Evolutionary conservation across 2,888 invertebrate genomes (phyloP).

Genomic region (Teinopalpus imperialis): DNA sequence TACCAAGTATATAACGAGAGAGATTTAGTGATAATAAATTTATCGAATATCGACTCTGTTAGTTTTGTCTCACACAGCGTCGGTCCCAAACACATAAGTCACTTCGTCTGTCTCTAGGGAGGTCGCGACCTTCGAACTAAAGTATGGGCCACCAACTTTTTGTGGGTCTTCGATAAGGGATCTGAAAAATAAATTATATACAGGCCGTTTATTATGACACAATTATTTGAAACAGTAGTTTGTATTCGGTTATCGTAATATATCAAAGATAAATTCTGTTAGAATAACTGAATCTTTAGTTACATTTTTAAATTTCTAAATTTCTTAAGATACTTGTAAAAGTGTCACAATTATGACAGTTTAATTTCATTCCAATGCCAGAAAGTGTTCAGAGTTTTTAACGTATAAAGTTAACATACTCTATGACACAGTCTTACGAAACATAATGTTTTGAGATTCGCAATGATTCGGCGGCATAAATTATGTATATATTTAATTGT

Average conservation of each 20-base stretch:
- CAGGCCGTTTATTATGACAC: constrained; percentile 15
- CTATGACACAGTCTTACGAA: too few relatives aligned
- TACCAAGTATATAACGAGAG: constrained; percentile 26
- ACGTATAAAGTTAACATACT: too few relatives aligned
- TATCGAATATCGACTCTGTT: constrained; percentile 38
- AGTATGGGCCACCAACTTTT: constrained; percentile 34
- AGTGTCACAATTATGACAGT: too few relatives aligned
- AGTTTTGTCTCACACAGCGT: constrained; percentile 33
- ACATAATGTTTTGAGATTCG: too few relatives aligned
- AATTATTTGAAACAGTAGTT: constrained; percentile 8
- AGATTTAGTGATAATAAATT: constrained; percentile 39
- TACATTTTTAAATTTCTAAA: constrained; percentile 3
- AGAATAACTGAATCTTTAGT: background rate
- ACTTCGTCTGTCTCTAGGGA: constrained; percentile 34
- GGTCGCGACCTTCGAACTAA: constrained; percentile 38
- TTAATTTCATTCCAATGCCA: too few relatives aligned
- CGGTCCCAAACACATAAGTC: constrained; percentile 42
- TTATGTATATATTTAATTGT: too few relatives aligned
- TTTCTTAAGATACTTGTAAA: too few relatives aligned
- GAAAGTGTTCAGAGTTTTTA: too few relatives aligned
- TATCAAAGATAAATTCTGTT: background rate
- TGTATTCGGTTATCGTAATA: constrained; percentile 1
- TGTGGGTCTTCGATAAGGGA: constrained; percentile 20
- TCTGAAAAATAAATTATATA: constrained; percentile 31
- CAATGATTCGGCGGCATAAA: too few relatives aligned